Percentiles rank a stretch among this genome's conserved stretches.
Evolutionary conservation across 2,797 vertebrate genomes (phyloP).

Genomic region (Trichosurus vulpecula): DNA sequence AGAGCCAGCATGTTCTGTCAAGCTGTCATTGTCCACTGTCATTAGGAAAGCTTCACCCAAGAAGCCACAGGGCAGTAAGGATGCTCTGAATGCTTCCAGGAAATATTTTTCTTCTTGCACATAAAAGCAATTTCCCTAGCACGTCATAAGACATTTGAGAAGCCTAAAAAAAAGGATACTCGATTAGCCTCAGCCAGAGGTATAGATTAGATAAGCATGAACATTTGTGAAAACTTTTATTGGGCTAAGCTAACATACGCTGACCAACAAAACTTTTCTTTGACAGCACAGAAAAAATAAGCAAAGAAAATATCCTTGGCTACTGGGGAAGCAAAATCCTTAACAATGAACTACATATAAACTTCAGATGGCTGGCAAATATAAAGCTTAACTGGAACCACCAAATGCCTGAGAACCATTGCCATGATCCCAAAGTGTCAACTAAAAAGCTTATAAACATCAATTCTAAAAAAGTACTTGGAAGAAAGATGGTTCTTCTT

Average conservation of each 20-base stretch:
- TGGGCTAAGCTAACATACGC: not conserved
- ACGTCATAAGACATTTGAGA: slow-evolving; percentile 1
- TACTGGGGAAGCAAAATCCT: not conserved
- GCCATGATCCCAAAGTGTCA: not conserved
- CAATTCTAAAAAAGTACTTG: not conserved
- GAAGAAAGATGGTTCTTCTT: not conserved
- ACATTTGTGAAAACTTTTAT: not conserved
- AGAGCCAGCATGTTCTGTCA: not conserved
- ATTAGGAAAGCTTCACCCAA: slow-evolving; percentile 15
- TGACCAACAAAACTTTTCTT: not conserved
- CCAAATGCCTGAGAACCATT: not conserved
- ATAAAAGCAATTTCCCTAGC: slow-evolving; percentile 8
- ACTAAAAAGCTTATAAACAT: not conserved
- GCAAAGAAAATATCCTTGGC: not conserved
- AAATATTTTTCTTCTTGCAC: not conserved
- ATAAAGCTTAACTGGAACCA: not conserved
- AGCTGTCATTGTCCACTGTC: not conserved
- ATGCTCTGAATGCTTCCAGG: not conserved
- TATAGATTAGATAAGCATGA: not conserved
- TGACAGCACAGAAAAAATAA: slow-evolving; percentile 11
- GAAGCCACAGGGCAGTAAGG: not conserved
- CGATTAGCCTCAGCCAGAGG: not conserved
- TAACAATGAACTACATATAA: not conserved
- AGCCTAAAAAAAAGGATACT: slow-evolving; percentile 12
- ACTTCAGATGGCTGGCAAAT: not conserved